Conservation (phyloP, 1,140 invertebrate species). For the Holotrichia oblita region DNA sequence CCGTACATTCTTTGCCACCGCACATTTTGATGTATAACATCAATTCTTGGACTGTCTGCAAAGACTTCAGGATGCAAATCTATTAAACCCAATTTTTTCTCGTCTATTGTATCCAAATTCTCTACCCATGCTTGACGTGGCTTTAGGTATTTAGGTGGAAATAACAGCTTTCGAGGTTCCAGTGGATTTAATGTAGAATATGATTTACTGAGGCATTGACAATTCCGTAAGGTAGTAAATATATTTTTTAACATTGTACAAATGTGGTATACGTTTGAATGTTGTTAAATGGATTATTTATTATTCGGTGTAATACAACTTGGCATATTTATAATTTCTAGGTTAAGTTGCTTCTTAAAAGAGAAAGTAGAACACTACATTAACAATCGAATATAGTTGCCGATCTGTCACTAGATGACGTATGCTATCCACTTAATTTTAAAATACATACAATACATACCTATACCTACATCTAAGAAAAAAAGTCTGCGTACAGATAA, state of each 20-base stretch:
- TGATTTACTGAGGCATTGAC: not conserved
- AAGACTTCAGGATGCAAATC: constrained; percentile 91
- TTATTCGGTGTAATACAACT: too few relatives aligned
- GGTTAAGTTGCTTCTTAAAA: too few relatives aligned
- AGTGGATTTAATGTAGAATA: constrained; percentile 2
- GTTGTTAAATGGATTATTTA: too few relatives aligned
- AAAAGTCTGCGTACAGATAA: too few relatives aligned
- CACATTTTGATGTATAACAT: constrained; percentile 89
- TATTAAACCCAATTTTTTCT: constrained; percentile 84
- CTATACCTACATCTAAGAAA: too few relatives aligned
- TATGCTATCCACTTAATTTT: too few relatives aligned
- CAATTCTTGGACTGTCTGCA: constrained; percentile 83
- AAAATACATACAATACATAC: too few relatives aligned
- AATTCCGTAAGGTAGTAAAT: constrained; percentile 4
- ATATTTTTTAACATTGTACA: constrained; percentile 25
- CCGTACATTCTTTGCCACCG: constrained; percentile 89
- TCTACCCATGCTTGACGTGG: constrained; percentile 91
- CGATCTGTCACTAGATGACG: too few relatives aligned
- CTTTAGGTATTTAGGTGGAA: constrained; percentile 64
- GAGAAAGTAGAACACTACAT: too few relatives aligned
- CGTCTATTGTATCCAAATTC: constrained; percentile 81
- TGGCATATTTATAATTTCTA: too few relatives aligned
- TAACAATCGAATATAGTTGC: too few relatives aligned
- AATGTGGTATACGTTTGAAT: not conserved
- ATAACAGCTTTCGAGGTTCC: constrained; percentile 37